Conservation (phyloP, 2,888 invertebrate genomes). For the Ecliptopera silaceata region DNA sequence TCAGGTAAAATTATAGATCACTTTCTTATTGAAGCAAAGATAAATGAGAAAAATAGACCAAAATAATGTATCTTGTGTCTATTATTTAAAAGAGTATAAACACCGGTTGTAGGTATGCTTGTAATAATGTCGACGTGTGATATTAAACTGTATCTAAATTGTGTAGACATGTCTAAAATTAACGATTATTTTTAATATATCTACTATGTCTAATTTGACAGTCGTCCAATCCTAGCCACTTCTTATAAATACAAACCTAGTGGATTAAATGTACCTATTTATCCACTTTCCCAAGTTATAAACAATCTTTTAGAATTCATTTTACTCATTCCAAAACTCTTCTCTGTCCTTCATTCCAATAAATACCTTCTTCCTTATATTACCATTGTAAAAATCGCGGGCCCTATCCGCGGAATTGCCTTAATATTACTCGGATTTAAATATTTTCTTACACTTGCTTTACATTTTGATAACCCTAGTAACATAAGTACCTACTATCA, state of each 20-base stretch:
- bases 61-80: too few species aligned
- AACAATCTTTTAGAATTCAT: background rate
- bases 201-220: slow-evolving; percentile 1
- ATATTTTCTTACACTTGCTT: slow-evolving; percentile 7
- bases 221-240: slow-evolving; percentile 14
- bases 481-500: slow-evolving; percentile 11
- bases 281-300: background rate
- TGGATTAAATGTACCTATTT: slow-evolving; percentile 1
- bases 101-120: background rate
- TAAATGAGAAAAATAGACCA: too few species aligned
- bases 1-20: too few species aligned
- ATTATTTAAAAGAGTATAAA: background rate
- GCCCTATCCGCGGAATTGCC: slow-evolving; percentile 24
- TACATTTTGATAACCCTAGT: slow-evolving; percentile 4
- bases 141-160: background rate
- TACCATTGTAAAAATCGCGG: slow-evolving; percentile 12
- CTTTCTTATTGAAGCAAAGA: too few species aligned
- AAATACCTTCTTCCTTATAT: slow-evolving; percentile 11
- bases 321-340: slow-evolving; percentile 14
- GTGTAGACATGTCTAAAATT: slow-evolving; percentile 9
- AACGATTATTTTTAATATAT: slow-evolving; percentile 9
- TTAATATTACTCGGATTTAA: slow-evolving; percentile 22
- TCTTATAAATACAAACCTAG: slow-evolving; percentile 14
- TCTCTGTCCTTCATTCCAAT: slow-evolving; percentile 15
- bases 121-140: background rate